These are phyloP conservation scores for Molossus molossus DNA, from an alignment of 2,797 vertebrate species.

Conservation along the genomic window DNA sequence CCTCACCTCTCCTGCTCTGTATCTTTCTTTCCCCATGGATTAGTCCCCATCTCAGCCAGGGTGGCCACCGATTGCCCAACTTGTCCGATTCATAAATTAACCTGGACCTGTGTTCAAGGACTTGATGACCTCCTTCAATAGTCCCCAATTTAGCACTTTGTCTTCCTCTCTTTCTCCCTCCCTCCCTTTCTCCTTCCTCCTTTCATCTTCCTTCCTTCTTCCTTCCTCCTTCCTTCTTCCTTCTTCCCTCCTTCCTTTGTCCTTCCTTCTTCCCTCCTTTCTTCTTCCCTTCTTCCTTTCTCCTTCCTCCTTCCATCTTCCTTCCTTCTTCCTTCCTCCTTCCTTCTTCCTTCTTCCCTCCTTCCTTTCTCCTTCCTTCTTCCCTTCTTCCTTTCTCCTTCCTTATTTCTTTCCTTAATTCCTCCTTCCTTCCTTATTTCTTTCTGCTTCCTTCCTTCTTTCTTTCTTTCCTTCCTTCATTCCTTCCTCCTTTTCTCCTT, in stretches of 20 bases:
- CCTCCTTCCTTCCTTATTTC: background rate
- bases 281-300: background rate
- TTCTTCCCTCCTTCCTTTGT: background rate
- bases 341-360: background rate
- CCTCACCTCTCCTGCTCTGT: background rate
- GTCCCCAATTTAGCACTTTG: background rate
- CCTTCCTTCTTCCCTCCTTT: background rate
- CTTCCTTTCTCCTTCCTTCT: background rate
- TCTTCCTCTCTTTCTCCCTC: background rate
- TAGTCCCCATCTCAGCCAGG: background rate
- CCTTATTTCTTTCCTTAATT: fast-evolving
- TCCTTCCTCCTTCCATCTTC: background rate
- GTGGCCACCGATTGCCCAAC: background rate
- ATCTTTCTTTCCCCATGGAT: background rate
- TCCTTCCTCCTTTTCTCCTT: background rate
- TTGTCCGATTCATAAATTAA: background rate
- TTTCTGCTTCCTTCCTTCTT: background rate
- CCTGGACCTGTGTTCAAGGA: background rate
- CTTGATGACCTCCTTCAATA: background rate
- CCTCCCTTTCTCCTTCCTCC: background rate
- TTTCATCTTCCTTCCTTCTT: background rate
- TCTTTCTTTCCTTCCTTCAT: background rate
- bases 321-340: background rate
- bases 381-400: background rate
- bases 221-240: no score